Conservation (phyloP, 2,888 invertebrate genomes). For the Nudaria mundana region DNA sequence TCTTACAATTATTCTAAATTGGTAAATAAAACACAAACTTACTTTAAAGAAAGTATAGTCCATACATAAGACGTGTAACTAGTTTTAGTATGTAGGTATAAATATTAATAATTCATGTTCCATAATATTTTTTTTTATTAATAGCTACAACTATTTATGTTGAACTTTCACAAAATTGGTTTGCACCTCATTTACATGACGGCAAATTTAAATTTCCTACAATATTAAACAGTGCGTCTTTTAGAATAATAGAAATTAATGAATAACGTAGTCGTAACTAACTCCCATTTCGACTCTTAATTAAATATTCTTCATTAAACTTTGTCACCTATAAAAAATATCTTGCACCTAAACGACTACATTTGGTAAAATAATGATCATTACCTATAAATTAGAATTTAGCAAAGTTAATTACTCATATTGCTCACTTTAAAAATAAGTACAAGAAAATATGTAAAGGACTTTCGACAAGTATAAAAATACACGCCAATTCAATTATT, state of each 20-base stretch:
- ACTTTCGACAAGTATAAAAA: constrained; percentile 17
- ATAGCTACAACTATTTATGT: no score
- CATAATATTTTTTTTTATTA: no score
- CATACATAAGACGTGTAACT: no score
- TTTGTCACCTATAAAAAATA: constrained; percentile 15
- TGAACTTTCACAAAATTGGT: no score
- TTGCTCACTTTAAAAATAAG: constrained; percentile 32
- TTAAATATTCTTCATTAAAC: constrained; percentile 13
- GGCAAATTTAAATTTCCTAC: constrained; percentile 5
- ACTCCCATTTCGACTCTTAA: constrained; percentile 19
- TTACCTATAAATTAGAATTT: constrained; percentile 21
- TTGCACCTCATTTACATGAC: no score
- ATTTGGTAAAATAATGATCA: constrained; percentile 12
- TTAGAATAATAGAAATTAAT: constrained; percentile 11
- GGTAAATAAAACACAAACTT: no score
- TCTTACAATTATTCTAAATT: no score
- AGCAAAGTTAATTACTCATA: constrained; percentile 26
- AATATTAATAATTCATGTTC: no score
- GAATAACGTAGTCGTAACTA: constrained; percentile 11
- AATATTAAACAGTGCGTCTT: constrained; percentile 4
- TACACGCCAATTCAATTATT: constrained; percentile 17
- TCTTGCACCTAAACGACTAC: constrained; percentile 18
- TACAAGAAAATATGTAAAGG: constrained; percentile 23
- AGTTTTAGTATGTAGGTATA: no score
- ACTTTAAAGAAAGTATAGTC: no score